Evolutionary conservation across 2,113 vertebrate species (phyloP).

Genomic region (Anarrhichthys ocellatus): DNA sequence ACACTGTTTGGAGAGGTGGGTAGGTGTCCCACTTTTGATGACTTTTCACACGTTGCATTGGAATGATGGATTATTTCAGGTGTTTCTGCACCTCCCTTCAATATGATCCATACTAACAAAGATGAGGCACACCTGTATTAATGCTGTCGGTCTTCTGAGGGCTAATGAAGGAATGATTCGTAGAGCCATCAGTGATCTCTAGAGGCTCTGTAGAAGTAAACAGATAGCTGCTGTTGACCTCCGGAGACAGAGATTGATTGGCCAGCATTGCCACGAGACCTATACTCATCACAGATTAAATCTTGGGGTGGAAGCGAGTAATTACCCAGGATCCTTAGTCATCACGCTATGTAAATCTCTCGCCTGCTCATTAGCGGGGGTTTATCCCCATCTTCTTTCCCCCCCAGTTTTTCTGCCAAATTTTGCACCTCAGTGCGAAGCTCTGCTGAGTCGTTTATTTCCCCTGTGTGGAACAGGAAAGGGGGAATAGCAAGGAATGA

Average conservation of each 20-base stretch:
- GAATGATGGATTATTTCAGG: constrained; percentile 38
- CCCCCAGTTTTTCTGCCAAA: constrained; percentile 37
- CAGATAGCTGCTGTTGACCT: constrained; percentile 54
- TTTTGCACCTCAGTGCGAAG: constrained; percentile 43
- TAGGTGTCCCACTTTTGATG: constrained; percentile 14
- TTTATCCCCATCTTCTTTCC: constrained; percentile 49
- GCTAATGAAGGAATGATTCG: constrained; percentile 56
- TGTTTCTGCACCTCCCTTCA: constrained; percentile 32
- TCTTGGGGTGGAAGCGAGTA: constrained; percentile 58
- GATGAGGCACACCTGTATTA: constrained; percentile 32
- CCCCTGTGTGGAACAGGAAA: constrained; percentile 13
- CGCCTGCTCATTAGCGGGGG: constrained; percentile 63
- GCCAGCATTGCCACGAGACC: constrained; percentile 66
- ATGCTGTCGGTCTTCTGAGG: constrained; percentile 19
- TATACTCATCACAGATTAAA: constrained; percentile 69
- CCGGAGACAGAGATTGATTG: constrained; percentile 48
- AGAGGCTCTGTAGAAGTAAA: constrained; percentile 47
- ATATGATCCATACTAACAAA: constrained; percentile 39
- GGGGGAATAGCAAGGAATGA: constrained; percentile 19
- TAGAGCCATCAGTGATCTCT: constrained; percentile 39
- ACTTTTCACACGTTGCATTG: constrained; percentile 16
- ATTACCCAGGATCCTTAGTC: constrained; percentile 77
- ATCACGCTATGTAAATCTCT: constrained; percentile 67
- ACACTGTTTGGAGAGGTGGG: constrained; percentile 28
- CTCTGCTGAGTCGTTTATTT: constrained; percentile 48